Evolutionary conservation across 2,113 vertebrate species (phyloP).

Genomic region (Agapornis roseicollis): DNA sequence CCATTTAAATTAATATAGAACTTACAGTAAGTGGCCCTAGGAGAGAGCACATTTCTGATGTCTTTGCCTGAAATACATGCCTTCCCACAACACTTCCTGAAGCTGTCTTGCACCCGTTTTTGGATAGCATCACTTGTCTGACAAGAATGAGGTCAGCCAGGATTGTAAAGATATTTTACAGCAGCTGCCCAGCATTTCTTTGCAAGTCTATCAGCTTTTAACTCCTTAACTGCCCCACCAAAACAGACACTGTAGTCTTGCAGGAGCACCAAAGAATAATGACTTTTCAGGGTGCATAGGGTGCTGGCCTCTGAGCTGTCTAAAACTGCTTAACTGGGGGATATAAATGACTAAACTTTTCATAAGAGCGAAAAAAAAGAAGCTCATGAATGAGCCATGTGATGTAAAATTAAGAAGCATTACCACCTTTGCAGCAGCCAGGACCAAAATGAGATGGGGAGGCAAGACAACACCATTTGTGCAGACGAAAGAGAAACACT

Average conservation of each 20-base stretch:
- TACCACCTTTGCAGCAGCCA: background rate
- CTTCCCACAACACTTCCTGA: constrained; percentile 37
- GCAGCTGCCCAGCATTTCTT: constrained; percentile 23
- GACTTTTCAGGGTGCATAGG: background rate
- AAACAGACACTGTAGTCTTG: background rate
- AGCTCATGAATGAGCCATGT: rapidly evolving
- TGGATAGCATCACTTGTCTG: constrained; percentile 33
- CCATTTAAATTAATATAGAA: constrained; percentile 6
- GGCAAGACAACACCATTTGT: background rate
- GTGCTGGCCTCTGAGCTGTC: background rate
- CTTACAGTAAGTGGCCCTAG: background rate
- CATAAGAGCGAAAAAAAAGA: background rate
- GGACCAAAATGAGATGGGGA: background rate
- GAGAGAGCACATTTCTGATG: constrained; percentile 21
- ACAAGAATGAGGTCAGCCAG: constrained; percentile 57
- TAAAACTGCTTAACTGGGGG: background rate
- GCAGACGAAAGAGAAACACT: background rate
- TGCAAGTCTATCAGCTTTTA: background rate
- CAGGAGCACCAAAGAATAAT: background rate
- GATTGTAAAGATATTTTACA: constrained; percentile 20
- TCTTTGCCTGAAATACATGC: constrained; percentile 37
- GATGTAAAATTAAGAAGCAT: background rate
- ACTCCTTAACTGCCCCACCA: constrained; percentile 25
- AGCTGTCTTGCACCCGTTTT: constrained; percentile 17
- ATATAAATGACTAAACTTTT: background rate